Evolutionary conservation across 2,888 invertebrate genomes (phyloP).

Genomic region (Polylopha cassiicola): DNA sequence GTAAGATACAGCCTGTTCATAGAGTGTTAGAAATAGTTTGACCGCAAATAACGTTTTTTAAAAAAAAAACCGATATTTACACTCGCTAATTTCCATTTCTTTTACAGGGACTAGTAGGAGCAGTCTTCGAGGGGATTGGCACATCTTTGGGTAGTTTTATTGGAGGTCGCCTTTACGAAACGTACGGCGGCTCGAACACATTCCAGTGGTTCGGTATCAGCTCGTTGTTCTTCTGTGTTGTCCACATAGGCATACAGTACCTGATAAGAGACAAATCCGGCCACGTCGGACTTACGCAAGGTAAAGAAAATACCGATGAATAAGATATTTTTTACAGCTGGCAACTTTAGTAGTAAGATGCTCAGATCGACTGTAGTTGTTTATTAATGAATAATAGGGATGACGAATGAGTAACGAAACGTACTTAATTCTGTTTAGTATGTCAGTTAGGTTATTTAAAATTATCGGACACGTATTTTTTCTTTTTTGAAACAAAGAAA

Average conservation of each 20-base stretch:
- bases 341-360: too few species aligned
- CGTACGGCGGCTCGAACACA: conserved; percentile 80
- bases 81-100: not conserved
- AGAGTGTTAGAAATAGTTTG: too few species aligned
- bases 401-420: too few species aligned
- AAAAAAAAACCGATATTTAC: too few species aligned
- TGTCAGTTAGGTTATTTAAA: too few species aligned
- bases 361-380: too few species aligned
- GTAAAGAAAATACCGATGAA: conserved; percentile 40
- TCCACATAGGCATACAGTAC: conserved; percentile 77
- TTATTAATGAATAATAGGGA: too few species aligned
- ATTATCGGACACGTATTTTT: too few species aligned
- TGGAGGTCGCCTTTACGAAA: conserved; percentile 83
- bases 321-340: not conserved
- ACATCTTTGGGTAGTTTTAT: conserved; percentile 87
- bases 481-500: too few species aligned
- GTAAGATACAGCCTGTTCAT: too few species aligned
- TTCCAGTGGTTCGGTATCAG: conserved; percentile 85
- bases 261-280: conserved; percentile 39
- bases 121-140: conserved; percentile 91
- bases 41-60: too few species aligned
- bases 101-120: conserved; percentile 86
- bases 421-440: too few species aligned
- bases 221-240: conserved; percentile 77
- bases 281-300: conserved; percentile 40